Evolutionary conservation across 1,140 invertebrate genomes (phyloP).

Genomic region (Drosophila sturtevanti): DNA sequence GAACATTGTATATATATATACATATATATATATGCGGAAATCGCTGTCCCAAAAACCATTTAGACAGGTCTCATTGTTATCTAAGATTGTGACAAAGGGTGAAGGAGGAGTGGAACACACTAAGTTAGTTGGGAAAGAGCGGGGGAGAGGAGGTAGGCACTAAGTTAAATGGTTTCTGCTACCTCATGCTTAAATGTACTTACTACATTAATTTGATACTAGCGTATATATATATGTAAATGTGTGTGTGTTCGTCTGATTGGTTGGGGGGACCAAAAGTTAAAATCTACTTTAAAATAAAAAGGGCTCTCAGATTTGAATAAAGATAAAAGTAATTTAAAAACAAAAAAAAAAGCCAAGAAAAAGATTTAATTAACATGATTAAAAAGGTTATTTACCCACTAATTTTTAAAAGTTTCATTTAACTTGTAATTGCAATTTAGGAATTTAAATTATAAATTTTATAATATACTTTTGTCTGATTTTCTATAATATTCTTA

Average conservation of each 20-base stretch:
- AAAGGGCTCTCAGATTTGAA: not conserved
- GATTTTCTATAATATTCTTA: too few species aligned
- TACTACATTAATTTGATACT: not conserved
- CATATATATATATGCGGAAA: conserved; percentile 9
- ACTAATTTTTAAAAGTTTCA: not conserved
- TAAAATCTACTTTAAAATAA: not conserved
- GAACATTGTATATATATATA: not conserved
- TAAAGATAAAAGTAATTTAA: not conserved
- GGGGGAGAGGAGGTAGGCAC: not conserved
- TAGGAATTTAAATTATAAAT: too few species aligned
- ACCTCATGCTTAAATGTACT: not conserved
- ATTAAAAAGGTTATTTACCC: not conserved
- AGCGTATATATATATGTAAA: not conserved
- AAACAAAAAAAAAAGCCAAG: not conserved
- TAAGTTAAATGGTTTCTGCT: not conserved
- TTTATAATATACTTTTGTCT: too few species aligned
- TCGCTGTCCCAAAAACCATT: conserved; percentile 14
- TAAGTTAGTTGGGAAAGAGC: not conserved
- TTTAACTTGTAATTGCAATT: not conserved
- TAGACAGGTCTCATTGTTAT: conserved; percentile 6
- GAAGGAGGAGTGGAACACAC: not conserved
- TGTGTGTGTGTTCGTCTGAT: not conserved
- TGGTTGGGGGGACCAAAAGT: not conserved
- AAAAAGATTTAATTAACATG: not conserved
- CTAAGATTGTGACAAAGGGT: conserved; percentile 8